Conservation (phyloP, 2,888 invertebrate genomes). For the Erebia ligea region DNA sequence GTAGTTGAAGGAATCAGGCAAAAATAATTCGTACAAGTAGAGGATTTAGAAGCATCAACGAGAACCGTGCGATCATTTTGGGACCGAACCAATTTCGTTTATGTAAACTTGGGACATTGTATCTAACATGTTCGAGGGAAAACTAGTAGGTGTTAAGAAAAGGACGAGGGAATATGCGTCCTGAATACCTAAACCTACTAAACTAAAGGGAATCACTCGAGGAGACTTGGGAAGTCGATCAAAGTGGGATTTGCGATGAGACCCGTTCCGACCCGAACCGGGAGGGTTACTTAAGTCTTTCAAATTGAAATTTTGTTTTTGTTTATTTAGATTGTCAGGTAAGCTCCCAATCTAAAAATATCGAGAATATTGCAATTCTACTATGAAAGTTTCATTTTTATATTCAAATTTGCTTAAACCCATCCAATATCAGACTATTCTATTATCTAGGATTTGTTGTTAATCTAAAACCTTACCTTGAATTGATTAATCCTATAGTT, state of each 20-base stretch:
- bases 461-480: neutral
- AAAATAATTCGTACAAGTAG: constrained; percentile 34
- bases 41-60: constrained; percentile 34
- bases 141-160: constrained; percentile 42
- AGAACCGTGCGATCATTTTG: constrained; percentile 36
- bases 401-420: neutral
- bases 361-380: constrained; percentile 19
- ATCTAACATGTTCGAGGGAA: constrained; percentile 38
- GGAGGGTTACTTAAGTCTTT: constrained; percentile 55
- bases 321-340: constrained; percentile 67
- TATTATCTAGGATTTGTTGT: too few relatives aligned
- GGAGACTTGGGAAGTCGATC: constrained; percentile 65
- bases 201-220: constrained; percentile 60
- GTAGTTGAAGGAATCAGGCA: neutral
- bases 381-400: neutral
- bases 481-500: neutral
- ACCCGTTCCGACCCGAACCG: constrained; percentile 51
- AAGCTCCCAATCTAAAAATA: constrained; percentile 48
- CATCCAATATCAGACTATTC: neutral
- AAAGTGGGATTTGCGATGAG: constrained; percentile 72
- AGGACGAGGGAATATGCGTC: constrained; percentile 48
- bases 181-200: constrained; percentile 58
- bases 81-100: constrained; percentile 40
- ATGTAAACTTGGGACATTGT: constrained; percentile 39
- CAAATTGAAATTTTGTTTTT: constrained; percentile 75